Evolutionary conservation across 30 jellyfish, hydroid and myxozoan species (phyloP).

Genomic region (Rhopilema esculentum): DNA sequence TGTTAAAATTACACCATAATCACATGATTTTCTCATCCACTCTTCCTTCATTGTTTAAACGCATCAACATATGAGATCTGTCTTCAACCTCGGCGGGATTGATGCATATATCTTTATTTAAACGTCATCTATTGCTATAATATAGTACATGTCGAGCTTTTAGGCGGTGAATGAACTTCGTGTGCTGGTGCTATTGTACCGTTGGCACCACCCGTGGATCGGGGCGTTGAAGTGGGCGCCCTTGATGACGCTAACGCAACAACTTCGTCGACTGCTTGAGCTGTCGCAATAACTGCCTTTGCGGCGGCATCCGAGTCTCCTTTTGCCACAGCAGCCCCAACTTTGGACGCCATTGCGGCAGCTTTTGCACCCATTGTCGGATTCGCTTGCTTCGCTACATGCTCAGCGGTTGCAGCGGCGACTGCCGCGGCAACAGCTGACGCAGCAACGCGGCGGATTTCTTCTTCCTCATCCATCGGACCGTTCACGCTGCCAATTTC

Average conservation of each 20-base stretch:
- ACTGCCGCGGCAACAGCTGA: constrained; percentile 98
- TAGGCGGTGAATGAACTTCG: constrained; percentile 58
- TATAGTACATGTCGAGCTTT: constrained; percentile 66
- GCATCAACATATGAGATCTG: too few species aligned
- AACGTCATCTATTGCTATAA: constrained; percentile 51
- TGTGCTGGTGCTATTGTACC: constrained; percentile 46
- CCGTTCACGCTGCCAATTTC: constrained; percentile 71
- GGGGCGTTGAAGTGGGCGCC: constrained; percentile 56
- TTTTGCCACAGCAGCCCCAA: constrained; percentile 97
- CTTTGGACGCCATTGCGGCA: constrained; percentile 99
- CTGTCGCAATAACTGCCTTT: constrained; percentile 95
- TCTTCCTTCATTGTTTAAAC: too few species aligned
- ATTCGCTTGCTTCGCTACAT: constrained; percentile 93
- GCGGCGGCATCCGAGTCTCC: constrained; percentile 98
- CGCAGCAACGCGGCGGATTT: constrained; percentile 81
- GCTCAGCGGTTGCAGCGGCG: constrained; percentile 98
- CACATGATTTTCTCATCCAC: too few species aligned
- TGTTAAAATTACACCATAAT: too few species aligned
- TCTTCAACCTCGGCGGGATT: too few species aligned
- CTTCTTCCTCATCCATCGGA: constrained; percentile 80
- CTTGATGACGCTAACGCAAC: constrained; percentile 81
- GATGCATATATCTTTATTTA: background rate
- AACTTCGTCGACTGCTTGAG: constrained; percentile 94
- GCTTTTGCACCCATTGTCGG: constrained; percentile 99
- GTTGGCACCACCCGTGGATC: constrained; percentile 37